Evolutionary conservation across 1,140 invertebrate species (phyloP).

Genomic region (Scaptomyza hsui): DNA sequence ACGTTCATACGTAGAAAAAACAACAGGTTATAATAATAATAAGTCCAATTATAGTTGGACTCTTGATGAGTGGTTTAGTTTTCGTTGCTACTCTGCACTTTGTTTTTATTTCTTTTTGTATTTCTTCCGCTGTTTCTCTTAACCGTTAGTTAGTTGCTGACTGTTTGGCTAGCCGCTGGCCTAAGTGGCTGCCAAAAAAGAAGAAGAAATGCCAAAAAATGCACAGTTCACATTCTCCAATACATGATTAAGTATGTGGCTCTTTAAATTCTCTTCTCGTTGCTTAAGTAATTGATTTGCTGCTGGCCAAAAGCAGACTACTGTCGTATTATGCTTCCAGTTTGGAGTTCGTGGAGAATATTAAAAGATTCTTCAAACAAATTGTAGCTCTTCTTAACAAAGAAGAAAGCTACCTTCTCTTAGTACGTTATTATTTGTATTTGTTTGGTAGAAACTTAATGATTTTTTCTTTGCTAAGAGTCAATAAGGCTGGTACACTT

Average conservation of each 20-base stretch:
- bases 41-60: constrained; percentile 56
- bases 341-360: no score
- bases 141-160: constrained; percentile 4
- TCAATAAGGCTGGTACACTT: no score
- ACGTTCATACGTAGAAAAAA: constrained; percentile 26
- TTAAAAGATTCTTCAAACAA: no score
- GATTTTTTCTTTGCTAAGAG: no score
- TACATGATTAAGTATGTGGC: no score
- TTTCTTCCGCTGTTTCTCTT: not conserved
- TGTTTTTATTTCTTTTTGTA: constrained; percentile 27
- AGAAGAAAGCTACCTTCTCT: no score
- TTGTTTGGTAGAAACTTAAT: no score
- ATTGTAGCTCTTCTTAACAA: no score
- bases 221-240: not conserved
- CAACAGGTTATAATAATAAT: constrained; percentile 57
- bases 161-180: not conserved
- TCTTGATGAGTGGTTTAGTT: constrained; percentile 13
- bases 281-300: not conserved
- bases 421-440: no score
- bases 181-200: not conserved
- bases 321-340: no score
- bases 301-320: not conserved
- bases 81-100: constrained; percentile 42
- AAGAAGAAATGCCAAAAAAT: no score
- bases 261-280: no score